These are phyloP conservation scores for Rhinatrema bivittatum DNA, from an alignment of 2,797 vertebrate species.

Conservation along the genomic window DNA sequence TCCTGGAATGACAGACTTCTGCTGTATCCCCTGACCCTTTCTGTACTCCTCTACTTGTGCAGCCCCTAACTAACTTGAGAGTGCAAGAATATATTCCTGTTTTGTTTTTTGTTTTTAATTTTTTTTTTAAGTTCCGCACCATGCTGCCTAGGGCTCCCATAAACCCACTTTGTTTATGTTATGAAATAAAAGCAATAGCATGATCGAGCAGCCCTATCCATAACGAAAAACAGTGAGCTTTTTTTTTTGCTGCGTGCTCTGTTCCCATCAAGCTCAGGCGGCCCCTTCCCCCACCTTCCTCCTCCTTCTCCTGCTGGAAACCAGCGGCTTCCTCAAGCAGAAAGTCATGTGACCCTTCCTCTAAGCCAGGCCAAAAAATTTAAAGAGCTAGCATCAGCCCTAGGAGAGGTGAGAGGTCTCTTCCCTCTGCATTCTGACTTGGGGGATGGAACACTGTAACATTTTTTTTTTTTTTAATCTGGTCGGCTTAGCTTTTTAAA, in stretches of 20 bases:
- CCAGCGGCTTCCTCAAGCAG: conserved; percentile 58
- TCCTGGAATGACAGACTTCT: too few species aligned
- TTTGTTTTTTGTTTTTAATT: too few species aligned
- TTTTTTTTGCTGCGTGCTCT: conserved; percentile 12
- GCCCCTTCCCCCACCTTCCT: conserved; percentile 28
- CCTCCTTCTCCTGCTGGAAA: conserved; percentile 58
- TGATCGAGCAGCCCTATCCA: background rate
- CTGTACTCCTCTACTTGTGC: conserved; percentile 1
- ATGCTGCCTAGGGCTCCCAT: too few species aligned
- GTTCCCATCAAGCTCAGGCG: conserved; percentile 38
- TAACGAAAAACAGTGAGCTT: background rate
- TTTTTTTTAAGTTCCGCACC: too few species aligned
- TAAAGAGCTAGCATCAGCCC: conserved; percentile 36
- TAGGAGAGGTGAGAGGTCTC: conserved; percentile 19
- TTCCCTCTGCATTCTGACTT: background rate
- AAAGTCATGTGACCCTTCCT: conserved; percentile 52
- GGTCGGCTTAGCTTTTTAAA: too few species aligned
- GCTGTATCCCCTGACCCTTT: conserved; percentile 10
- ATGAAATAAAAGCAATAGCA: too few species aligned
- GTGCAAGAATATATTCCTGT: too few species aligned
- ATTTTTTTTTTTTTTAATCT: too few species aligned
- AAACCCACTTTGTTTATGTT: too few species aligned
- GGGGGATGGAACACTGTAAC: too few species aligned
- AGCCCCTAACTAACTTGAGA: conserved; percentile 9
- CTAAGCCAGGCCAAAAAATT: conserved; percentile 48